Conservation (phyloP, 2,888 invertebrate species). For the Cheilosia pagana region DNA sequence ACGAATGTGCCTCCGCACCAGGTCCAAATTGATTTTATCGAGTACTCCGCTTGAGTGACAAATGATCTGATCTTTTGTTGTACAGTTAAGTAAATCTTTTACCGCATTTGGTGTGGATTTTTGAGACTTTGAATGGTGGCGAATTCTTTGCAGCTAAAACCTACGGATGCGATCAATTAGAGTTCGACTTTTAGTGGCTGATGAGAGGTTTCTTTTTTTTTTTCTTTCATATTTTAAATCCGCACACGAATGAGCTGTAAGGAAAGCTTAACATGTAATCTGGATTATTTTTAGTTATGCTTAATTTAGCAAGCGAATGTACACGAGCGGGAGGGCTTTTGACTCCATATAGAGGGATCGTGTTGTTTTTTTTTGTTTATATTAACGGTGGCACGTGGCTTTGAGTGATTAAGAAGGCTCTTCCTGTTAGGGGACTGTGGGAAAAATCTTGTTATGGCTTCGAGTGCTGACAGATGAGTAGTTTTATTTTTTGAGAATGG, state of each 20-base stretch:
- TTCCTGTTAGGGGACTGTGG: constrained; percentile 16
- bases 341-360: background rate
- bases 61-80: constrained; percentile 36
- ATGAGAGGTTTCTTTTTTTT: constrained; percentile 4
- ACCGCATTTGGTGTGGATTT: constrained; percentile 36
- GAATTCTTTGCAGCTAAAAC: constrained; percentile 15
- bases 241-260: constrained; percentile 16
- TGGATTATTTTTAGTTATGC: constrained; percentile 53
- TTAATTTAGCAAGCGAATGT: constrained; percentile 37
- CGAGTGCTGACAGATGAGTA: no score
- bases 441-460: background rate
- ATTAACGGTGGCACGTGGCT: constrained; percentile 35
- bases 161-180: constrained; percentile 53
- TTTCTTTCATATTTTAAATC: constrained; percentile 16
- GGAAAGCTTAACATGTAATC: constrained; percentile 68
- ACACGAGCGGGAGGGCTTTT: constrained; percentile 2
- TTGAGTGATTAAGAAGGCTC: background rate
- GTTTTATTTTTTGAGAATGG: no score
- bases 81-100: constrained; percentile 44
- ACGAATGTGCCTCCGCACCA: constrained; percentile 15
- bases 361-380: constrained; percentile 19
- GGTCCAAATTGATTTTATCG: constrained; percentile 5
- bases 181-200: constrained; percentile 33
- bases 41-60: constrained; percentile 44
- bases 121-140: constrained; percentile 25